Percentiles rank a stretch among this genome's conserved stretches.
phyloP scores from a whole-genome alignment of 2,888 invertebrate species.

The Himalopsyche tibetana region DNA sequence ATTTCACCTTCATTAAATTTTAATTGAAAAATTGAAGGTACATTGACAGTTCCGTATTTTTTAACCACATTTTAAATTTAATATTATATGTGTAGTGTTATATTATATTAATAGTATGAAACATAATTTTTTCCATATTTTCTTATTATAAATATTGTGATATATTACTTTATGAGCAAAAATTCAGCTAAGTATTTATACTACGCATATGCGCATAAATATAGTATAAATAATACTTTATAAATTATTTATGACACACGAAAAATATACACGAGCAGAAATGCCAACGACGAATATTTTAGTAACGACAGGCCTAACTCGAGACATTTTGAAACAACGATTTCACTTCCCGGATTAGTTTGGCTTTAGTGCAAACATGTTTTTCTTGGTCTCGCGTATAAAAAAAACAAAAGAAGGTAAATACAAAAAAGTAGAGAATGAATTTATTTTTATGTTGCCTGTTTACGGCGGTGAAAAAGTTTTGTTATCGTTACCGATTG shows the following conservation, averaged over 20 bases:
- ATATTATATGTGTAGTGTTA: no score
- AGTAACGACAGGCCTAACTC: background rate
- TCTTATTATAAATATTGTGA: no score
- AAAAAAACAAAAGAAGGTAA: background rate
- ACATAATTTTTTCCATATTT: no score
- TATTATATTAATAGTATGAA: no score
- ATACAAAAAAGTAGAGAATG: background rate
- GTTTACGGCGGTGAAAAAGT: background rate
- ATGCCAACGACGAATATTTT: background rate
- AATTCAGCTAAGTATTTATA: no score
- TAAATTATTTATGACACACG: background rate
- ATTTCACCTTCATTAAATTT: no score
- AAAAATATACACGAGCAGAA: background rate
- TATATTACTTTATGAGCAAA: no score
- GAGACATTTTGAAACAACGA: background rate
- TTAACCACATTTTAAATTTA: no score
- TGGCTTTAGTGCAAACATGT: constrained; percentile 2
- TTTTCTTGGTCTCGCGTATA: background rate
- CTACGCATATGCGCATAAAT: no score
- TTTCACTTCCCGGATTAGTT: constrained; percentile 16
- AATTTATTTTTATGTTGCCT: constrained; percentile 12
- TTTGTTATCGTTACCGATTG: constrained; percentile 17
- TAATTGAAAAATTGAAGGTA: no score
- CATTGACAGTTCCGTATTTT: no score
- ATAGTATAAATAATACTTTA: background rate